Base-by-base conservation (phyloP, 2,888 invertebrate species). In the Horisme vitalbata region DNA sequence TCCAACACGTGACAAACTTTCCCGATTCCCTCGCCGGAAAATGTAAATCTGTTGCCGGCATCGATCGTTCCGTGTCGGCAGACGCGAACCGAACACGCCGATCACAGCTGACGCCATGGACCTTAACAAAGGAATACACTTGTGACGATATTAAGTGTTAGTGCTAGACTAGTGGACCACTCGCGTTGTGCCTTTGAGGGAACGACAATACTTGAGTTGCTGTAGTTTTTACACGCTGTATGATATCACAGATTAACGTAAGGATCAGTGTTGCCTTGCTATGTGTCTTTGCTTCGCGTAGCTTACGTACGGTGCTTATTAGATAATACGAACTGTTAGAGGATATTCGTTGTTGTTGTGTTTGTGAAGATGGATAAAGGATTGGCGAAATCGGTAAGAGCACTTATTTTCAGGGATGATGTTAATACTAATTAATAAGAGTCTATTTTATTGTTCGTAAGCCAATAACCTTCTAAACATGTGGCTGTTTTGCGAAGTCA, bases 211-310 rank as follows among this genome's bases (percentile, higher is more conserved):
- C 65, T 74, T 75, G 43, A 65, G 76, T 79, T 77, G 73, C 71
- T 71, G 70, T 68, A 69, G 63, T 71, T 73, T 75, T 71, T 73
- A 68, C 72, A 77, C 56, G 71, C 71, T 73, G 70, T 77, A 73
- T 80, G 75, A 72, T 78, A 79, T 71, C 70, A 76, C 70, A 69
- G 67, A 75, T 68, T 76, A 77, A 70, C 71, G 69, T 84, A 82
- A 75, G 65, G 63, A 79, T 84, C 79, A 75, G 83, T 87, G 87
- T 87, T 88, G 89, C 89, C 89, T 89, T 89, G 88, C 84, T 83
- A 81, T 77, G 89, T 89, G 88, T 87, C 88, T 86, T 88, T 85
- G 85, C 83, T 87, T 80, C 81, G 86, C 85, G 78, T 75, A 81
- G 79, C 79, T 82, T 80, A 76, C 71, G 84, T 80, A 76, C 72